Conservation (phyloP, 2,113 vertebrate species). For the Toxotes chatareus region DNA sequence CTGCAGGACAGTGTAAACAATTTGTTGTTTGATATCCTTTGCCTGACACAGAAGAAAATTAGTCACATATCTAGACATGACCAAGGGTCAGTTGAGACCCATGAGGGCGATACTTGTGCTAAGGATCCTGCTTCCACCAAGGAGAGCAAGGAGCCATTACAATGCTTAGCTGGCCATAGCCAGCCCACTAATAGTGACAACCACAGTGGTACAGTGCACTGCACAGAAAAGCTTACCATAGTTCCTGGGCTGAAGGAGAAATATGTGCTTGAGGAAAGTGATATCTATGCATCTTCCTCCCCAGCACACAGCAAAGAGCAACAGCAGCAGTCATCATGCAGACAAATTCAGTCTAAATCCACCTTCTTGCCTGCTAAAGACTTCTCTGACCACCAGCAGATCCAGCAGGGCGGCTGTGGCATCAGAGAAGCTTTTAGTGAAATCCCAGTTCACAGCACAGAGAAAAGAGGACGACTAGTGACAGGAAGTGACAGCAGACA, state of each 20-base stretch:
- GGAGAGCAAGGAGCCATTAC: constrained; percentile 64
- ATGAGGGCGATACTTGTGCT: constrained; percentile 51
- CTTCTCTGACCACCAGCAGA: constrained; percentile 63
- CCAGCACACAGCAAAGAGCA: constrained; percentile 68
- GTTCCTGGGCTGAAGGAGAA: constrained; percentile 62
- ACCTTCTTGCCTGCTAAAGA: constrained; percentile 60
- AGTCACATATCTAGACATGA: constrained; percentile 81
- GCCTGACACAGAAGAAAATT: constrained; percentile 91
- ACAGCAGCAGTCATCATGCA: constrained; percentile 52
- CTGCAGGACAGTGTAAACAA: constrained; percentile 88
- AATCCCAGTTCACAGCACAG: constrained; percentile 56
- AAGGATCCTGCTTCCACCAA: constrained; percentile 55
- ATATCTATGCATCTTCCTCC: constrained; percentile 32
- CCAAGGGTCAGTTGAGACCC: constrained; percentile 65
- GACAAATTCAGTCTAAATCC: constrained; percentile 66
- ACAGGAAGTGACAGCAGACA: constrained; percentile 80
- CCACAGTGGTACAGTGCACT: constrained; percentile 40
- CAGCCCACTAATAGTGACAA: constrained; percentile 62
- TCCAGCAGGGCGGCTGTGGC: constrained; percentile 56
- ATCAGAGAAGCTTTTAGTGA: constrained; percentile 74
- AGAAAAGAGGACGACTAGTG: constrained; percentile 66
- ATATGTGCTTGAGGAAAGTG: constrained; percentile 63
- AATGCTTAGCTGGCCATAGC: constrained; percentile 60
- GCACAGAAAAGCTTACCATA: constrained; percentile 63
- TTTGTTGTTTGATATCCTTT: constrained; percentile 90